phyloP scores from a whole-genome alignment of 2,797 vertebrate species.

The Bryconaethiops microstoma region DNA sequence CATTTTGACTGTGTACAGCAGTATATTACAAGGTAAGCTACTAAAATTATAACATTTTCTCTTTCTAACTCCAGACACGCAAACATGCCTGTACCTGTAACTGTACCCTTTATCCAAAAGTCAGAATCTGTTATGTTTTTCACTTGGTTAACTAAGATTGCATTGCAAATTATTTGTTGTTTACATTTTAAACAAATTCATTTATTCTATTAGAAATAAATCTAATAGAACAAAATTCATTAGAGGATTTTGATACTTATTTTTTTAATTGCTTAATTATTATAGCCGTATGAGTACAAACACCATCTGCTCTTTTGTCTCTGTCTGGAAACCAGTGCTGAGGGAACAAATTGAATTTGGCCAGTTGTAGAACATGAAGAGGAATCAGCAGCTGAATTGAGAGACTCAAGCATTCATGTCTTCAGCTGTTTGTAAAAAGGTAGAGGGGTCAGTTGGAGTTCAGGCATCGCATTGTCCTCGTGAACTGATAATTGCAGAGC shows the following conservation, averaged over 20 bases:
- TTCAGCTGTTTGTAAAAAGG: constrained; percentile 62
- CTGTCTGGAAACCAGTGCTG: constrained; percentile 44
- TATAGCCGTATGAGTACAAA: constrained; percentile 12
- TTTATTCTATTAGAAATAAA: too few species aligned
- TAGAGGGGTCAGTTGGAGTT: constrained; percentile 64
- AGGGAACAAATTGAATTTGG: constrained; percentile 38
- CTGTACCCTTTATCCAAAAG: background rate
- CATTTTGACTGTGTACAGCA: constrained; percentile 99
- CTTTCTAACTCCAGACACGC: background rate
- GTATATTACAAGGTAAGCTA: constrained; percentile 91
- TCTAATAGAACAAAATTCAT: too few species aligned
- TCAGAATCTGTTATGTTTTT: background rate
- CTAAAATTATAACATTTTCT: background rate
- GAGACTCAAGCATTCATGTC: constrained; percentile 33
- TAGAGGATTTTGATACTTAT: too few species aligned
- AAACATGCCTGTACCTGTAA: background rate
- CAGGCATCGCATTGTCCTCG: constrained; percentile 58
- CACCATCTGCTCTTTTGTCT: constrained; percentile 37
- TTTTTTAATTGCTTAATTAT: background rate
- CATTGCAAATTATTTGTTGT: too few species aligned
- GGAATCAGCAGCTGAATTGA: constrained; percentile 29
- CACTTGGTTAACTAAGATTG: background rate
- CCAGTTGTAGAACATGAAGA: constrained; percentile 50
- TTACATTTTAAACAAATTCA: too few species aligned
- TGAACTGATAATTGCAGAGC: constrained; percentile 63